phyloP scores from a whole-genome alignment of 2,888 invertebrate genomes.

The Eucera pruinosa region DNA sequence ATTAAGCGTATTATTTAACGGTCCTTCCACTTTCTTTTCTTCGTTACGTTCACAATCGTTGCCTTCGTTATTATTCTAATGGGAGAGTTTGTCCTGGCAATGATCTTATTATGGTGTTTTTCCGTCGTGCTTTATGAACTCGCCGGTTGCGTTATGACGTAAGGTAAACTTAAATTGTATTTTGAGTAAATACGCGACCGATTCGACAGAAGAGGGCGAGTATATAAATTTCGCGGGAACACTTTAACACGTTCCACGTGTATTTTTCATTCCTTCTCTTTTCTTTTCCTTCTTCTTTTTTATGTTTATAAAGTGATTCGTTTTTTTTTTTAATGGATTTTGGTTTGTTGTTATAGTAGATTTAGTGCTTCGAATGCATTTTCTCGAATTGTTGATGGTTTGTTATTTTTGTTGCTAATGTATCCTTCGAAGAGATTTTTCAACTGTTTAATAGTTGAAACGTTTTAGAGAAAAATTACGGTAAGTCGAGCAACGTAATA shows the following conservation, averaged over 20 bases:
- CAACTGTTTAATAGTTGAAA: too few relatives aligned
- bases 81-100: slow-evolving; percentile 17
- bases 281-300: neutral
- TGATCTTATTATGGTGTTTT: slow-evolving; percentile 26
- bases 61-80: slow-evolving; percentile 5
- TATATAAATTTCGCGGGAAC: slow-evolving; percentile 29
- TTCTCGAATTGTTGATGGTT: too few relatives aligned
- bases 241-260: slow-evolving; percentile 14
- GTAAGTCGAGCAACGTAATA: too few relatives aligned
- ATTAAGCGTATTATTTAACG: neutral
- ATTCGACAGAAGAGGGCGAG: slow-evolving; percentile 11
- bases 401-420: too few relatives aligned
- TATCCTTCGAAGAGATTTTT: too few relatives aligned
- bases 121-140: slow-evolving; percentile 17
- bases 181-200: slow-evolving; percentile 33
- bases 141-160: slow-evolving; percentile 15
- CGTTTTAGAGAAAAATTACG: too few relatives aligned
- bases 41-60: too few relatives aligned
- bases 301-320: neutral
- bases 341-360: too few relatives aligned
- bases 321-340: neutral
- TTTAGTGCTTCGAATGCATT: neutral
- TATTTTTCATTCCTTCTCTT: slow-evolving; percentile 19
- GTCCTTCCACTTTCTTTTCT: neutral
- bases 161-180: slow-evolving; percentile 36